Evolutionary conservation across 2,113 vertebrate genomes (phyloP).

Genomic region (Macroglossus sobrinus): DNA sequence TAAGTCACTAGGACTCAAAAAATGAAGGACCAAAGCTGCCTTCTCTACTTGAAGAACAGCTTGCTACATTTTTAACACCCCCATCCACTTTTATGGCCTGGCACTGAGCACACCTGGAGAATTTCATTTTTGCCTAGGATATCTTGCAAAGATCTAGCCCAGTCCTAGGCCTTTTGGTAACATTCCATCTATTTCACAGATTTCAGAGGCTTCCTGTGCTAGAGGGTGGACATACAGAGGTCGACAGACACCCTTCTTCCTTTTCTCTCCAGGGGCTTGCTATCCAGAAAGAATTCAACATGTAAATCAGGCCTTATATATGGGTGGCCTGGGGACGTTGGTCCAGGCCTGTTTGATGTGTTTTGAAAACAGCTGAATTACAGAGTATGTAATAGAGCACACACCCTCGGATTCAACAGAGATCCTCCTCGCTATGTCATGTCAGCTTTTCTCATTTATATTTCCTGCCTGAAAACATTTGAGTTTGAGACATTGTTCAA

Average conservation of each 20-base stretch:
- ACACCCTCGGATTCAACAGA: background rate
- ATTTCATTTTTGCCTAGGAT: background rate
- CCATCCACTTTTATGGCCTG: background rate
- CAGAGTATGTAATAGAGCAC: background rate
- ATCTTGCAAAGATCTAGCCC: background rate
- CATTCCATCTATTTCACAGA: background rate
- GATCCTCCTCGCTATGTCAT: fast-evolving
- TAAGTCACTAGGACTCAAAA: background rate
- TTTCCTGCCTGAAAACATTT: background rate
- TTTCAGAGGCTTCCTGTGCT: background rate
- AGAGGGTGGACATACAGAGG: too few species aligned
- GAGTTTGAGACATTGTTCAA: background rate
- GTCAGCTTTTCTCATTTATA: background rate
- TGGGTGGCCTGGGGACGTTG: background rate
- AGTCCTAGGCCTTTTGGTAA: background rate
- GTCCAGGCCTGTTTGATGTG: background rate
- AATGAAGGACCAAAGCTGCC: background rate
- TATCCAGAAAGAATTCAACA: background rate
- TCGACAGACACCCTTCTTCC: background rate
- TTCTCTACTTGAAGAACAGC: background rate
- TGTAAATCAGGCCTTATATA: background rate
- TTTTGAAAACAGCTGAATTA: background rate
- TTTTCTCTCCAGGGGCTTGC: background rate
- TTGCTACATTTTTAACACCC: background rate
- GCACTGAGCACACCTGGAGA: background rate